Conservation (phyloP, 2,888 invertebrate species). For the Hymenopus coronatus region DNA sequence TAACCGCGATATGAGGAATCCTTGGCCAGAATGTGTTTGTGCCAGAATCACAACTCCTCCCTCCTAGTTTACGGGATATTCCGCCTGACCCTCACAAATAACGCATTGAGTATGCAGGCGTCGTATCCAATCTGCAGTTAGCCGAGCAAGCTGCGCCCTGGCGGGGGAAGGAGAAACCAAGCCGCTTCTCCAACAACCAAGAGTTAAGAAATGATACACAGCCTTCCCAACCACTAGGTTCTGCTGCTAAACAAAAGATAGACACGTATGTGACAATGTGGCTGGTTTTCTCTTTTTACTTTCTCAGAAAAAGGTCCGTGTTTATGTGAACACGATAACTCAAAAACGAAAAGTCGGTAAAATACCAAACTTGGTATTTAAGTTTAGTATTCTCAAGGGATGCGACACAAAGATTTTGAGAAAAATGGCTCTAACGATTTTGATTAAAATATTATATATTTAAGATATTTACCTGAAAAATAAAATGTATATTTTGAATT, state of each 20-base stretch:
- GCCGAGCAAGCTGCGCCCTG: neutral
- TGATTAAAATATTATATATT: no score
- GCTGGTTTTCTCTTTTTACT: no score
- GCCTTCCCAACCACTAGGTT: neutral
- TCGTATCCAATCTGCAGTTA: slow-evolving; percentile 14
- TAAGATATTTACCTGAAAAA: no score
- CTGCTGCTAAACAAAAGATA: neutral
- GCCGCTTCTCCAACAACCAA: neutral
- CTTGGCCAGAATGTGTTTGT: neutral
- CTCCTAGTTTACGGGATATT: neutral
- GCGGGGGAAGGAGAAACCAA: neutral
- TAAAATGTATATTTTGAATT: no score
- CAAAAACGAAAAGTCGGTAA: no score
- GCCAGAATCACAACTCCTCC: neutral
- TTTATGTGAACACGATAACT: no score
- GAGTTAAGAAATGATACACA: slow-evolving; percentile 11
- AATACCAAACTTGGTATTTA: no score
- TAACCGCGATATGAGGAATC: neutral
- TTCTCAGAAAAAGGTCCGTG: no score
- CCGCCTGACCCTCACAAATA: slow-evolving; percentile 5
- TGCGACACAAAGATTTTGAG: no score
- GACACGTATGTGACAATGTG: neutral
- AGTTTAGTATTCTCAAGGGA: no score
- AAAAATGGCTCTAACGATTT: no score
- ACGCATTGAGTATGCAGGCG: slow-evolving; percentile 10